phyloP scores from a whole-genome alignment of 2,797 vertebrate species.

The Pogonophryne albipinna region DNA sequence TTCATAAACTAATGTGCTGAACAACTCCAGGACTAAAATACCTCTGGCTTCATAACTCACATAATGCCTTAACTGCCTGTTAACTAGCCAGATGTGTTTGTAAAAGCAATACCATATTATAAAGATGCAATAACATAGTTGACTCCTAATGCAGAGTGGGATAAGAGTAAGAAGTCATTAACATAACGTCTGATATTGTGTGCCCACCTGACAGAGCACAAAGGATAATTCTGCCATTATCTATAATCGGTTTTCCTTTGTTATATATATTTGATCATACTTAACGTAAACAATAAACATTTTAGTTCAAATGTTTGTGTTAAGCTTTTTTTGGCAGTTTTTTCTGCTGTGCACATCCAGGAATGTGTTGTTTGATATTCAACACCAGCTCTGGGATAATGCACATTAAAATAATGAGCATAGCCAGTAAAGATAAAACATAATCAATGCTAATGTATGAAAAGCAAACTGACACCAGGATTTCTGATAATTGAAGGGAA shows the following conservation, averaged over 20 bases:
- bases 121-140: neutral
- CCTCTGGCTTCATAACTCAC: neutral
- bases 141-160: neutral
- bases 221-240: neutral
- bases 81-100: neutral
- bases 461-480: neutral
- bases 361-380: neutral
- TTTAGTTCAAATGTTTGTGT: neutral
- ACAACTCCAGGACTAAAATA: slow-evolving; percentile 5
- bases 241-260: neutral
- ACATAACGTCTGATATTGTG: neutral
- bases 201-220: neutral
- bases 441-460: neutral
- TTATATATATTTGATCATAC: neutral
- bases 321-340: neutral
- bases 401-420: neutral
- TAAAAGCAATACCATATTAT: neutral
- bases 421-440: neutral
- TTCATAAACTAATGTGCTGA: slow-evolving; percentile 36
- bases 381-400: neutral
- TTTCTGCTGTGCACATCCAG: neutral
- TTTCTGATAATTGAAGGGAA: neutral
- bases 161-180: neutral
- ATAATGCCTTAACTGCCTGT: neutral
- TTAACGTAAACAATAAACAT: neutral